Conservation (phyloP, 2,113 vertebrate genomes). For the Beaufortia kweichowensis region DNA sequence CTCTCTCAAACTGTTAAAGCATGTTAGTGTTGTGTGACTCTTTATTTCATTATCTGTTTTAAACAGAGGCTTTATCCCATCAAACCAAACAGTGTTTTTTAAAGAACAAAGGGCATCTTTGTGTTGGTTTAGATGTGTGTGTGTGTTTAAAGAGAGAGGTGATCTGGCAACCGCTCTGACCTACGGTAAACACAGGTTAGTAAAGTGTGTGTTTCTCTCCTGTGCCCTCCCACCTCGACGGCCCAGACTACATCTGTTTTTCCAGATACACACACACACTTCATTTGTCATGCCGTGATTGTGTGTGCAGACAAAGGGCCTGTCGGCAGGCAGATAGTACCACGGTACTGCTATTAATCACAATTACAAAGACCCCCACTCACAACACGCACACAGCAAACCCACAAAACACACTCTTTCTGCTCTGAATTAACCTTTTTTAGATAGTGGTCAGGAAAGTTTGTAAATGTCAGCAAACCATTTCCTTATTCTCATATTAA, state of each 20-base stretch:
- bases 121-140: background rate
- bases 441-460: background rate
- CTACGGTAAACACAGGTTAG: constrained; percentile 77
- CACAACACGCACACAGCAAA: constrained; percentile 48
- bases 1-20: background rate
- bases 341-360: constrained; percentile 96
- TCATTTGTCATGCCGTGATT: constrained; percentile 97
- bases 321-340: constrained; percentile 92
- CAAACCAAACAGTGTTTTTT: background rate
- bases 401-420: constrained; percentile 65
- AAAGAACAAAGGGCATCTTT: background rate
- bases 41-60: background rate
- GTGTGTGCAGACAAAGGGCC: constrained; percentile 93
- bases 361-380: constrained; percentile 89
- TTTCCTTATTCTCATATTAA: constrained; percentile 9
- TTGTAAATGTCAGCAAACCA: constrained; percentile 1
- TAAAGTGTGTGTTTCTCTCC: constrained; percentile 85
- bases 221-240: constrained; percentile 80
- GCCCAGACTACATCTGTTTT: constrained; percentile 97
- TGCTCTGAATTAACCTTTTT: constrained; percentile 53
- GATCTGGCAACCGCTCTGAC: constrained; percentile 52
- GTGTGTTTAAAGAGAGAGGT: background rate
- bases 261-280: constrained; percentile 83
- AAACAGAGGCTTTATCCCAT: background rate
- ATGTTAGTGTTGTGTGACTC: background rate